Percentiles rank a stretch among this genome's conserved stretches.
phyloP scores from a whole-genome alignment of 2,113 vertebrate species.

The Sminthopsis crassicaudata region DNA sequence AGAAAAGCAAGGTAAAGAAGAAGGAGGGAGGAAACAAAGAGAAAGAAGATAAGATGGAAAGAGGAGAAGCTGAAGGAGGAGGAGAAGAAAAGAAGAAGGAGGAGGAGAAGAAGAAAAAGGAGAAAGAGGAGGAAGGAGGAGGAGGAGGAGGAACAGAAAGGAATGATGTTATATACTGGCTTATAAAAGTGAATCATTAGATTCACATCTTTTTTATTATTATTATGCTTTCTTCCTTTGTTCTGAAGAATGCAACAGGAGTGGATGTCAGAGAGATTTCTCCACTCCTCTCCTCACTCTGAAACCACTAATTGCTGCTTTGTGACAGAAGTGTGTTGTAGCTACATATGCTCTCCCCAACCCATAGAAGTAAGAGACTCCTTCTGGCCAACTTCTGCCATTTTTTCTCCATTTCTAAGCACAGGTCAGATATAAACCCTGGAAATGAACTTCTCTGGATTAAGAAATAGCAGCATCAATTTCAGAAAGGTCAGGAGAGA shows the following conservation, averaged over 20 bases:
- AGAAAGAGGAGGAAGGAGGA: no score
- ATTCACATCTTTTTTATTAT: background rate
- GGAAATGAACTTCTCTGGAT: background rate
- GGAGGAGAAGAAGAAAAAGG: background rate
- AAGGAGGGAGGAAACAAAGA: no score
- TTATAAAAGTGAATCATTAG: background rate
- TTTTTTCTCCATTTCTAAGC: background rate
- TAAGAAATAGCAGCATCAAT: background rate
- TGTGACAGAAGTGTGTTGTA: background rate
- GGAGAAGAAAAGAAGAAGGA: no score
- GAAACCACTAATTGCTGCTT: background rate
- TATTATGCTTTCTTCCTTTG: background rate
- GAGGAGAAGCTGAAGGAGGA: no score
- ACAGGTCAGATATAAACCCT: background rate
- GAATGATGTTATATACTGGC: background rate
- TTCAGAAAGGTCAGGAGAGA: no score
- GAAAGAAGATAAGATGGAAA: no score
- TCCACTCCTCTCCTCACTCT: background rate
- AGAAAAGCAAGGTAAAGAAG: no score
- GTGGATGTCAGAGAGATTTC: background rate
- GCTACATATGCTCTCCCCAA: background rate
- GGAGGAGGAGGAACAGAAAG: background rate
- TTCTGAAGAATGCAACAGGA: background rate
- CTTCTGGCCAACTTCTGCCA: background rate
- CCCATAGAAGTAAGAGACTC: background rate